phyloP scores from a whole-genome alignment of 2,888 invertebrate species.

The Ethmia dodecea region DNA sequence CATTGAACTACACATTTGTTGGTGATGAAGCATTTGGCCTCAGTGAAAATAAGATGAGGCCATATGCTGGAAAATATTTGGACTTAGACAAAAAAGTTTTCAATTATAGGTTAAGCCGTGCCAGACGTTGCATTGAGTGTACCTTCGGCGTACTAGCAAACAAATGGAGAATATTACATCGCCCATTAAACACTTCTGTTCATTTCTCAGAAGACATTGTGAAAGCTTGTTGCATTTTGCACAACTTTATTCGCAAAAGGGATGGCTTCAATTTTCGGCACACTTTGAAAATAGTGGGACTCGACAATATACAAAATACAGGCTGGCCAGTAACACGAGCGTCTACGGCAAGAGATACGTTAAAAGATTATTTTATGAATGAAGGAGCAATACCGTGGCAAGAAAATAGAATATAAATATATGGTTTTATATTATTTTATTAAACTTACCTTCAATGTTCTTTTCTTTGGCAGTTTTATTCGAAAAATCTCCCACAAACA shows the following conservation, averaged over 20 bases:
- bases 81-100: neutral
- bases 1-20: constrained; percentile 18
- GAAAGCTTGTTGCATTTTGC: constrained; percentile 12
- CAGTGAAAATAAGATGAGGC: constrained; percentile 11
- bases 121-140: constrained; percentile 13
- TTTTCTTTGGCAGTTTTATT: constrained; percentile 24
- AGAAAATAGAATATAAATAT: constrained; percentile 24
- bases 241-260: constrained; percentile 11
- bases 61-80: constrained; percentile 5
- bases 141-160: constrained; percentile 5
- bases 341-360: constrained; percentile 20
- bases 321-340: constrained; percentile 17
- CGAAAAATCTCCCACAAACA: constrained; percentile 20
- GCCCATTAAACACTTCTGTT: constrained; percentile 10
- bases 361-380: constrained; percentile 25
- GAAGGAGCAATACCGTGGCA: constrained; percentile 24
- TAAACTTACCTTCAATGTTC: constrained; percentile 24
- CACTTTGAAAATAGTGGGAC: constrained; percentile 19
- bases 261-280: constrained; percentile 18
- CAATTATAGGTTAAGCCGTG: constrained; percentile 14
- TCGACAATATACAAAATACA: constrained; percentile 21
- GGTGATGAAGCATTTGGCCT: constrained; percentile 17
- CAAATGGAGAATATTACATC: constrained; percentile 8
- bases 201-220: constrained; percentile 10
- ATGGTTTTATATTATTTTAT: too few relatives aligned